phyloP scores from a whole-genome alignment of 2,888 invertebrate genomes.

The Frankliniella intonsa region DNA sequence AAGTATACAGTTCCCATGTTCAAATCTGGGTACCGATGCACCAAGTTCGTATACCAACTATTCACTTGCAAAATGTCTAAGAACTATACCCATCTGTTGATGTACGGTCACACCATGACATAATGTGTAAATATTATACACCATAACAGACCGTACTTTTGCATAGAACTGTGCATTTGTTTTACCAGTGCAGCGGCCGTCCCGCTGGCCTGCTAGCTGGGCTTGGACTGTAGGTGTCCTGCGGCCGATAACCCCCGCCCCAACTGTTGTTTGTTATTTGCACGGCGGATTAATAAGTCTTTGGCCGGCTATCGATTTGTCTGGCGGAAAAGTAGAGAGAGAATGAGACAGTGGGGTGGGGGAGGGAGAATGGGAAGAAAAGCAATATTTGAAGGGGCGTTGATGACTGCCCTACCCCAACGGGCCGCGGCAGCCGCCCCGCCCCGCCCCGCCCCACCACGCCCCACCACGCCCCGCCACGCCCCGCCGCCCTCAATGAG shows the following conservation, averaged over 20 bases:
- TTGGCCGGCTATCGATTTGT: not conserved
- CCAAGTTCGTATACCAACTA: too few relatives aligned
- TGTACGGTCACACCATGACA: too few relatives aligned
- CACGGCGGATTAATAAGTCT: conserved; percentile 3
- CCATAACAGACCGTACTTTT: too few relatives aligned
- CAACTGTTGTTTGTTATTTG: not conserved
- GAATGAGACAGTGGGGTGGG: not conserved
- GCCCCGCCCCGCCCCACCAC: too few relatives aligned
- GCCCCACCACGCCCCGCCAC: too few relatives aligned
- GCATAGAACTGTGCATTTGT: too few relatives aligned
- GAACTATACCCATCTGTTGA: too few relatives aligned
- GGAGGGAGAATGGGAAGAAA: not conserved
- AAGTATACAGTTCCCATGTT: too few relatives aligned
- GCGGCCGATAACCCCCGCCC: not conserved
- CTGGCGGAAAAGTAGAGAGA: not conserved
- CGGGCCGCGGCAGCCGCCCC: not conserved
- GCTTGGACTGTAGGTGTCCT: not conserved
- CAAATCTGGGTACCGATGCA: too few relatives aligned
- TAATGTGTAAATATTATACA: too few relatives aligned
- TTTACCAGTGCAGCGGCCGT: too few relatives aligned
- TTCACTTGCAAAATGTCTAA: too few relatives aligned
- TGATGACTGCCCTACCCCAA: not conserved
- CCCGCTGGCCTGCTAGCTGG: not conserved
- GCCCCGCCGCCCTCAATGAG: not conserved
- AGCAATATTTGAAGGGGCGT: not conserved